phyloP scores from a whole-genome alignment of 2,113 vertebrate species.

The Lophotis ruficrista region DNA sequence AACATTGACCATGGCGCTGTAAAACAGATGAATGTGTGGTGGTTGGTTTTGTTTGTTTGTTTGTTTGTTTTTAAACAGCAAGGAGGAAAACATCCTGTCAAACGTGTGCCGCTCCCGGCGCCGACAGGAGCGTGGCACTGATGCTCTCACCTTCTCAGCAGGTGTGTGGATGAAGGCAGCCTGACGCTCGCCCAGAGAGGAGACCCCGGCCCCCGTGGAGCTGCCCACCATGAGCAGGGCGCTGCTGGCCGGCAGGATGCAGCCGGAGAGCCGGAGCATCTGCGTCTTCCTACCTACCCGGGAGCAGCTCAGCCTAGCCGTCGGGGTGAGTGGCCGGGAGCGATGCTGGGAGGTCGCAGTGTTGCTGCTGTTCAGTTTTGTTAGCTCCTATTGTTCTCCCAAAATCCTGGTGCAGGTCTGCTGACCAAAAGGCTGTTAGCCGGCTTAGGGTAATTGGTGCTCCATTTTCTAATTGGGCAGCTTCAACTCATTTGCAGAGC shows the following conservation, averaged over 20 bases:
- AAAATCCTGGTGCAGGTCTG: not conserved
- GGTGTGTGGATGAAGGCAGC: constrained; percentile 38
- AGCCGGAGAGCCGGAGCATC: constrained; percentile 76
- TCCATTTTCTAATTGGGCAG: not conserved
- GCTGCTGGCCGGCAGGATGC: constrained; percentile 40
- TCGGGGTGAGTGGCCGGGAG: constrained; percentile 74
- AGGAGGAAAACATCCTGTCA: not conserved
- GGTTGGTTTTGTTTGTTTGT: not conserved
- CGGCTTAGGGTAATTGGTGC: constrained; percentile 8
- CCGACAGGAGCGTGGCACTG: not conserved
- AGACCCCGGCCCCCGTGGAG: not conserved
- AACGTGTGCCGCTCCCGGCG: fast-evolving
- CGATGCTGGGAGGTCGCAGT: not conserved
- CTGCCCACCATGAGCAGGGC: constrained; percentile 51
- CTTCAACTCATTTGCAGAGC: not conserved
- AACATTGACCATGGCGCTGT: not conserved
- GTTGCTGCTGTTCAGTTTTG: not conserved
- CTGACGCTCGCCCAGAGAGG: not conserved
- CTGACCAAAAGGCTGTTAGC: not conserved
- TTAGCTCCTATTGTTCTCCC: not conserved
- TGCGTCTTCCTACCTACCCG: constrained; percentile 86
- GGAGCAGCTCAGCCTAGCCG: constrained; percentile 80
- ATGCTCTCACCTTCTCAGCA: constrained; percentile 7
- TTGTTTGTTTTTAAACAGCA: not conserved
- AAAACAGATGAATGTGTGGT: not conserved